Base-by-base conservation (phyloP, 2,113 vertebrate species). In the Mionectes macconnelli region DNA sequence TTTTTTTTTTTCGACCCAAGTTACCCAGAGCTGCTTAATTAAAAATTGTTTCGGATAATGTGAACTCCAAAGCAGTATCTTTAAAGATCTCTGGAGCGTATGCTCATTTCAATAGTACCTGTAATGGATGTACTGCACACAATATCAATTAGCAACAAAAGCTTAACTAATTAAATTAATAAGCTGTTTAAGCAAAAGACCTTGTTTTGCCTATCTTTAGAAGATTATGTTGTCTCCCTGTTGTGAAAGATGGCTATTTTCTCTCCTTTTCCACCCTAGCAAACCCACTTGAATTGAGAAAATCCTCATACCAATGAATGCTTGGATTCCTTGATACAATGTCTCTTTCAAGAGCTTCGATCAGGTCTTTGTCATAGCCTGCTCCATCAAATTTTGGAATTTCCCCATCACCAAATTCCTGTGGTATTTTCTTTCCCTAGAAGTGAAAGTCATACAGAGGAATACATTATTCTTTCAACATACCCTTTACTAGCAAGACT, bases 311-410 rank as follows among this genome's bases (percentile, higher is more conserved):
- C 99, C 99, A 99, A 89, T 99, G 99, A 85, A 99, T 98, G 85
- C 99, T 99, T n/a, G 98, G 99, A 97, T 99, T 99, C 87, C 99
- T 98, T 72, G 99, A 99, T 31, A 99, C 98, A n/a, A 99, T 99
- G 89, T 99, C 99, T 97, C 99, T 99, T 95, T 99, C 99, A 59
- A 99, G 98, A 24, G 98, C 98, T 79, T 99, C 99, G 19, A 99
- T 98, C 84, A 99, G 96, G 85, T 99, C 99, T 87, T 98, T 98
- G 97, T 99, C 99, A 23, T 99, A 98, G 81, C 99, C 99, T 1
- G 97, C 97, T 75, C 98, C 98, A 94, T 99, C 99, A 98, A 99
- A 99, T 97, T 98, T 99, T 95, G 98, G 98, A 77, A 99, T 96
- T 89, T 99, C 99, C 37, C 90, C 97, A 67, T 99, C 99, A 35